These are phyloP conservation scores for Podabrus alpinus DNA, from an alignment of 2,888 invertebrate species.

Conservation along the genomic window DNA sequence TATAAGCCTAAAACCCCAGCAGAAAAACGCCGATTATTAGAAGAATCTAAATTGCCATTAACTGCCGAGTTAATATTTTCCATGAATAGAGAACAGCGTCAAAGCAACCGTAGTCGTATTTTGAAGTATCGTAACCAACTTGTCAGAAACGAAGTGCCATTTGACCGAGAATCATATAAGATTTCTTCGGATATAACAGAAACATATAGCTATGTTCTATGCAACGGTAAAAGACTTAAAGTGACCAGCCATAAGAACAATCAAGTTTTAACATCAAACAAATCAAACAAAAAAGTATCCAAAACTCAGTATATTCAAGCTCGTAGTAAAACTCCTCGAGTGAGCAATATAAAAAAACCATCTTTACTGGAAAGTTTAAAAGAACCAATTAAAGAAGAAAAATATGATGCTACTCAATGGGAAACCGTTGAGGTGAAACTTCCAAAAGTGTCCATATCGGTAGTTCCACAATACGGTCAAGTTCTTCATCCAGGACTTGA, in stretches of 20 bases:
- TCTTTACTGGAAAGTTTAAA: slow-evolving; percentile 10
- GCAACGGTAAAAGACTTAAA: slow-evolving; percentile 26
- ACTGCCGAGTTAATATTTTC: background rate
- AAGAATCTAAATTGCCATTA: background rate
- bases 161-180: slow-evolving; percentile 5
- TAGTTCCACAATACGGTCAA: slow-evolving; percentile 58
- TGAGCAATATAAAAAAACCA: background rate
- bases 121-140: slow-evolving; percentile 2
- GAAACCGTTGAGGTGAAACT: slow-evolving; percentile 56
- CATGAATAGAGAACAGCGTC: background rate
- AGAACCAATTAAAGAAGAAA: slow-evolving; percentile 37
- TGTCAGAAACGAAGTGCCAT: slow-evolving; percentile 1
- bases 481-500: slow-evolving; percentile 55
- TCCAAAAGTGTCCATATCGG: slow-evolving; percentile 59
- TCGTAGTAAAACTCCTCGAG: background rate
- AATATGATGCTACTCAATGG: slow-evolving; percentile 55
- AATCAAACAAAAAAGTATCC: background rate
- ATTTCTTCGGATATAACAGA: background rate
- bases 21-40: slow-evolving; percentile 56
- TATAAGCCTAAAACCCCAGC: slow-evolving; percentile 60
- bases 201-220: slow-evolving; percentile 23
- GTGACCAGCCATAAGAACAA: slow-evolving; percentile 25
- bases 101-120: background rate
- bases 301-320: background rate
- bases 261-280: slow-evolving; percentile 22